These are phyloP conservation scores for Acipenser oxyrinchus DNA, from an alignment of 2,797 vertebrate species.

Conservation along the genomic window DNA sequence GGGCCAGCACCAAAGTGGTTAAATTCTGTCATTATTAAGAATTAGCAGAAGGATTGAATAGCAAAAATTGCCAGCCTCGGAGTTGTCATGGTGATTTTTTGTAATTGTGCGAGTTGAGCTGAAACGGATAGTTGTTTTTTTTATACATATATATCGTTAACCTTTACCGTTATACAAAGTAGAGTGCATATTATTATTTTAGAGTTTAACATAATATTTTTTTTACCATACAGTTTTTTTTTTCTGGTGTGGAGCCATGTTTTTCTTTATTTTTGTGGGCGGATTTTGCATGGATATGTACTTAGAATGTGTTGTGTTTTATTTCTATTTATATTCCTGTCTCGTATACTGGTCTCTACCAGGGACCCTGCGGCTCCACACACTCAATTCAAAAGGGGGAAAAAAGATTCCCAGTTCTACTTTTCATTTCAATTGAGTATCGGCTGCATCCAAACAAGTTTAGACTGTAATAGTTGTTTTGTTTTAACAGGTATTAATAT, in stretches of 20 bases:
- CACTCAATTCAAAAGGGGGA: constrained; percentile 30
- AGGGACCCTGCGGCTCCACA: constrained; percentile 43
- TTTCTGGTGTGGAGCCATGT: too few species aligned
- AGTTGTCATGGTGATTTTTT: constrained; percentile 68
- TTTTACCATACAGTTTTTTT: too few species aligned
- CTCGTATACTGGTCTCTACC: constrained; percentile 37
- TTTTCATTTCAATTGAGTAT: neutral
- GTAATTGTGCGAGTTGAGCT: constrained; percentile 48
- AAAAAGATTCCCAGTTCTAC: constrained; percentile 12
- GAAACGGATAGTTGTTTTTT: constrained; percentile 14
- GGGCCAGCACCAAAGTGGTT: constrained; percentile 29
- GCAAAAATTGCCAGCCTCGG: constrained; percentile 46
- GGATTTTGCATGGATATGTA: constrained; percentile 50
- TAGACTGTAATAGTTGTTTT: neutral
- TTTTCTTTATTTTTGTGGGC: constrained; percentile 31
- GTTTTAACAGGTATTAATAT: too few species aligned
- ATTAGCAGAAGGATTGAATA: constrained; percentile 45
- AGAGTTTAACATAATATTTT: too few species aligned
- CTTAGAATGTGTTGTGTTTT: constrained; percentile 39
- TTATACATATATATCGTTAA: too few species aligned
- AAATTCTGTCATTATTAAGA: constrained; percentile 40
- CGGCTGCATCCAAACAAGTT: neutral
- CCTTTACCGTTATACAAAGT: too few species aligned
- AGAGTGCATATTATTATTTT: too few species aligned
- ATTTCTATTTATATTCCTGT: constrained; percentile 48